Percentiles rank a stretch among this genome's conserved stretches.
phyloP scores from a whole-genome alignment of 2,113 vertebrate species.

The Crotalus helleri region DNA sequence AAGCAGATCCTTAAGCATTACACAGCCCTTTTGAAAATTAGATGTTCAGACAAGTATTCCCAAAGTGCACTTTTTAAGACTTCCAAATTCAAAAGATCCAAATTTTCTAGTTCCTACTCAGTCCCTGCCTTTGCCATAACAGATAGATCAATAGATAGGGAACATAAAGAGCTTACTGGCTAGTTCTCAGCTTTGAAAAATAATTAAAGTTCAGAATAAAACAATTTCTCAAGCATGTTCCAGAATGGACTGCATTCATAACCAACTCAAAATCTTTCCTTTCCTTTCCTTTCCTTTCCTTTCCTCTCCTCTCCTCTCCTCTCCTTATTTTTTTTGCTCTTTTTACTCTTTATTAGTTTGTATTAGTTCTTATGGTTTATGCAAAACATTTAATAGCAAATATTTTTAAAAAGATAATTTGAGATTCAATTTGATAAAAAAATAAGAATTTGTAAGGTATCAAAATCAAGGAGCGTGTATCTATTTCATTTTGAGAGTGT shows the following conservation, averaged over 20 bases:
- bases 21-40: neutral
- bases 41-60: neutral
- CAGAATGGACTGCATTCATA: neutral
- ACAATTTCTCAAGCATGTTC: neutral
- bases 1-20: neutral
- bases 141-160: neutral
- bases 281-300: too few relatives aligned
- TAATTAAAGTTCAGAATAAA: neutral
- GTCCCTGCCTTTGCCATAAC: constrained; percentile 6
- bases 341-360: neutral
- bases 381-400: neutral
- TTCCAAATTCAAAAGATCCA: neutral
- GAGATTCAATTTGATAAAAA: neutral
- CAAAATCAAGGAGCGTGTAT: neutral
- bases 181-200: neutral
- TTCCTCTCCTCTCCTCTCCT: too few relatives aligned
- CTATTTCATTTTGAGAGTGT: neutral
- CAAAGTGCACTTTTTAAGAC: neutral
- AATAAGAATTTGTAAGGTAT: neutral
- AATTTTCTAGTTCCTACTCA: neutral
- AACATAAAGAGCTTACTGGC: neutral
- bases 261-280: neutral
- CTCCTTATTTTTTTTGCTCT: neutral
- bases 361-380: neutral
- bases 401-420: neutral